Percentiles rank a stretch among this genome's conserved stretches.
Conservation (phyloP, 2,888 invertebrate genomes). For the Orchestes rusci region DNA sequence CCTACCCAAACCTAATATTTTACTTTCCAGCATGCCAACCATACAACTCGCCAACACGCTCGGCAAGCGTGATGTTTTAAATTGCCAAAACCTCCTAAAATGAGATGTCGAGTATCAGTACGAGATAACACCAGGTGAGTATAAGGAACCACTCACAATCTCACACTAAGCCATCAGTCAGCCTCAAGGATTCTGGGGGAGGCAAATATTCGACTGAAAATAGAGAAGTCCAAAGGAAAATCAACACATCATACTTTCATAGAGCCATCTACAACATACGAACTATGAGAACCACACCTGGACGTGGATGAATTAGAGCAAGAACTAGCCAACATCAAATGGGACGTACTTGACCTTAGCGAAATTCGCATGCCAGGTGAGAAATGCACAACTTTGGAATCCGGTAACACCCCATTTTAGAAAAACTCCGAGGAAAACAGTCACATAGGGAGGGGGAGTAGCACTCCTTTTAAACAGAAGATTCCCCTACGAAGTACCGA, state of each 20-base stretch:
- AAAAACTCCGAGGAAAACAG: neutral
- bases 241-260: neutral
- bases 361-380: conserved; percentile 1
- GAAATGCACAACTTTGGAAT: conserved; percentile 1
- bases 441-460: neutral
- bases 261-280: neutral
- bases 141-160: neutral
- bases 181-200: neutral
- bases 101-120: neutral
- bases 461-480: neutral
- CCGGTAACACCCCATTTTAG: neutral
- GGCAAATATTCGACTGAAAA: conserved; percentile 1
- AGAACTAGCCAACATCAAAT: neutral
- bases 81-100: neutral
- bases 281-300: neutral
- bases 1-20: too few relatives aligned
- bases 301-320: conserved; percentile 2
- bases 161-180: neutral
- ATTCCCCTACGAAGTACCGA: neutral
- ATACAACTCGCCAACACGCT: too few relatives aligned
- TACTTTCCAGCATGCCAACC: too few relatives aligned
- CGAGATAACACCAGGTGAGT: neutral
- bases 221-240: too few relatives aligned
- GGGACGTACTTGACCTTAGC: neutral
- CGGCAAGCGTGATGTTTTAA: too few relatives aligned